phyloP scores from a whole-genome alignment of 2,113 vertebrate species.

The Bos javanicus region DNA sequence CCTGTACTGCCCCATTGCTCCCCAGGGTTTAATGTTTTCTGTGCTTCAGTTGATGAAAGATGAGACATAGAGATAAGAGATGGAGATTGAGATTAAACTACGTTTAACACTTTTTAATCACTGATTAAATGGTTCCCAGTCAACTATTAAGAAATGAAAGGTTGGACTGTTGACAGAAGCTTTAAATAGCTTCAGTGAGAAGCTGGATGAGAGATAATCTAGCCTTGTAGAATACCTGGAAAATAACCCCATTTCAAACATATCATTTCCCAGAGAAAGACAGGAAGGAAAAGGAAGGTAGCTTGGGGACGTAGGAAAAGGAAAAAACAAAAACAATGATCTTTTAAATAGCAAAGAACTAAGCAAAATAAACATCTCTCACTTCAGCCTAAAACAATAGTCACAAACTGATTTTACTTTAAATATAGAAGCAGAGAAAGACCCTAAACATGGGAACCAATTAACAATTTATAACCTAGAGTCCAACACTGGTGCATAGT shows the following conservation, averaged over 20 bases:
- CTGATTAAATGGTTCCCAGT: background rate
- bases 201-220: background rate
- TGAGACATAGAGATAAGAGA: background rate
- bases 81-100: background rate
- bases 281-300: background rate
- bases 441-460: background rate
- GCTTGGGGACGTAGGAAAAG: background rate
- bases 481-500: background rate
- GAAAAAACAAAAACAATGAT: background rate
- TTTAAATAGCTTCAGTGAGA: background rate
- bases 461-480: background rate
- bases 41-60: background rate
- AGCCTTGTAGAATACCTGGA: background rate
- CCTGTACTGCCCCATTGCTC: background rate
- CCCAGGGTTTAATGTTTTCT: background rate
- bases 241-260: background rate
- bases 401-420: background rate
- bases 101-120: background rate
- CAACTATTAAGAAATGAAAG: background rate
- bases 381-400: background rate
- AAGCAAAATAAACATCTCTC: background rate
- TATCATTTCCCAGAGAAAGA: background rate
- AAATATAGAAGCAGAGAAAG: background rate
- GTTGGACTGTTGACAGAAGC: background rate
- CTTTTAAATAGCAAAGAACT: background rate